phyloP scores from a whole-genome alignment of 2,797 vertebrate genomes.

The Rhinogobio ventralis region DNA sequence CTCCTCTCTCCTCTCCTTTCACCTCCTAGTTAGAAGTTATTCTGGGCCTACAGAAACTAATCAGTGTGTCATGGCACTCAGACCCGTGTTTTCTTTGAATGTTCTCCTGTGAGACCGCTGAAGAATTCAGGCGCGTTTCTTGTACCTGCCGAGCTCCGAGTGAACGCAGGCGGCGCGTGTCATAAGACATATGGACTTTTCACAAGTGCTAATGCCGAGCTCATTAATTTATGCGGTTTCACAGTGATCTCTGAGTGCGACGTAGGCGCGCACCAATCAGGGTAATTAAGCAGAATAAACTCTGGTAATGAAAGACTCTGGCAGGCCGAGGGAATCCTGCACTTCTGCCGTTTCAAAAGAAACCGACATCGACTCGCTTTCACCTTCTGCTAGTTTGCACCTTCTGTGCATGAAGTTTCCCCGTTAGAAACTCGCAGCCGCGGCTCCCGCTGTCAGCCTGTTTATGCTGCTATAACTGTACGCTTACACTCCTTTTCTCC shows the following conservation, averaged over 20 bases:
- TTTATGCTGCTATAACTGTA: conserved; percentile 70
- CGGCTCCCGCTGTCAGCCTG: conserved; percentile 64
- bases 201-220: conserved; percentile 55
- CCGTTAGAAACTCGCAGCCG: conserved; percentile 64
- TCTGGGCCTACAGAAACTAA: conserved; percentile 75
- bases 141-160: conserved; percentile 76
- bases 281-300: conserved; percentile 79
- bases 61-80: conserved; percentile 72
- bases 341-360: conserved; percentile 79
- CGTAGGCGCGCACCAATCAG: conserved; percentile 63
- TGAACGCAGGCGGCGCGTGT: conserved; percentile 49
- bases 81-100: conserved; percentile 65
- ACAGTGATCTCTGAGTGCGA: conserved; percentile 34
- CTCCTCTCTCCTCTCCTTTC: conserved; percentile 55
- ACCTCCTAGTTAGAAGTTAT: conserved; percentile 73
- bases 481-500: conserved; percentile 61
- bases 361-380: conserved; percentile 62
- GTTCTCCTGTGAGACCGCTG: conserved; percentile 68
- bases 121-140: no score
- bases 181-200: conserved; percentile 52
- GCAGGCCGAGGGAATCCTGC: conserved; percentile 72
- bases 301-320: conserved; percentile 75
- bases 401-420: conserved; percentile 62
- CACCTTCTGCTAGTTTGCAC: conserved; percentile 66
- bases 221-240: conserved; percentile 18